These are phyloP conservation scores for Teleogryllus occipitalis DNA, from an alignment of 1,140 invertebrate genomes.

Conservation along the genomic window DNA sequence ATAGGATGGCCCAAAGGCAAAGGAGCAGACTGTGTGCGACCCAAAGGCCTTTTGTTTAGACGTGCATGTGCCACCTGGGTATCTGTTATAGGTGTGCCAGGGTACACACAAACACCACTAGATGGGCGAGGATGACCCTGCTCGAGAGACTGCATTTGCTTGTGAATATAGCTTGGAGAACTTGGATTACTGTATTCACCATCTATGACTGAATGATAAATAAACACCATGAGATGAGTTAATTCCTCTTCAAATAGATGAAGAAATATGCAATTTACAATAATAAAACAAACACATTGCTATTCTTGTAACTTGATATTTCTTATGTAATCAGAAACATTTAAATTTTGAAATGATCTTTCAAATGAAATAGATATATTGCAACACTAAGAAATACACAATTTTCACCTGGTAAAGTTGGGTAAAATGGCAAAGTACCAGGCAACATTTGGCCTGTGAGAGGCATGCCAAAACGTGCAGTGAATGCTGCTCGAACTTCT, in stretches of 20 bases:
- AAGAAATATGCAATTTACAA: too few species aligned
- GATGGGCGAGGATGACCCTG: constrained; percentile 33
- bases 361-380: not conserved
- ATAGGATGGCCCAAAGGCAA: constrained; percentile 90
- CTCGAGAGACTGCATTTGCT: constrained; percentile 52
- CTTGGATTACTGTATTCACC: constrained; percentile 42
- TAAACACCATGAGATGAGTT: not conserved
- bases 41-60: constrained; percentile 72
- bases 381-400: not conserved
- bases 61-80: constrained; percentile 63
- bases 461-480: constrained; percentile 61
- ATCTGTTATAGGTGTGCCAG: constrained; percentile 48
- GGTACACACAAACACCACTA: constrained; percentile 29
- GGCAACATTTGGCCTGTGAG: constrained; percentile 63
- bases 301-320: too few species aligned
- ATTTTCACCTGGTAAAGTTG: constrained; percentile 49
- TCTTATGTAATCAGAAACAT: too few species aligned
- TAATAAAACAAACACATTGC: too few species aligned
- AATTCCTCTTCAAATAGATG: not conserved
- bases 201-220: constrained; percentile 38
- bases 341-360: not conserved
- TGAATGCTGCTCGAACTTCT: constrained; percentile 63
- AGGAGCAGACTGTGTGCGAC: constrained; percentile 82
- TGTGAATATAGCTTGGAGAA: constrained; percentile 45
- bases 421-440: constrained; percentile 65